phyloP scores from a whole-genome alignment of 2,888 invertebrate genomes.

The Holacanthella duospinosa region DNA sequence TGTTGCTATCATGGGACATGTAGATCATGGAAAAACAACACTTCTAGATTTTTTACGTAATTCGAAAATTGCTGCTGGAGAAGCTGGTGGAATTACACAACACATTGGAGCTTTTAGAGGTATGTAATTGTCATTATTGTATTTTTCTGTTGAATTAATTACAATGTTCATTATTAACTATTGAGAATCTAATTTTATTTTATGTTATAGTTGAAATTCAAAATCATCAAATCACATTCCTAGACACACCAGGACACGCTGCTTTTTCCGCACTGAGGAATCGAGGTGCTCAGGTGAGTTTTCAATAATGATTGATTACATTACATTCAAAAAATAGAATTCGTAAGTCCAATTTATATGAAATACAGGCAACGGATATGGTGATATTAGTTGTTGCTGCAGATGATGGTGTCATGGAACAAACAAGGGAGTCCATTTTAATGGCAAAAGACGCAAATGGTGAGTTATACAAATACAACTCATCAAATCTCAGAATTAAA shows the following conservation, averaged over 20 bases:
- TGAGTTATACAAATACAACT: constrained; percentile 37
- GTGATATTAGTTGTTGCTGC: constrained; percentile 94
- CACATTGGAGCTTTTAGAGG: constrained; percentile 97
- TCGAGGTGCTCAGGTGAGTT: constrained; percentile 70
- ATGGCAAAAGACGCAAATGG: constrained; percentile 70
- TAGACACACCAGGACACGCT: constrained; percentile 98
- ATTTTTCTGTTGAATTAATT: not conserved
- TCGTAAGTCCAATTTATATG: not conserved
- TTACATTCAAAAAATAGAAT: not conserved
- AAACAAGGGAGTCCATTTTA: constrained; percentile 81
- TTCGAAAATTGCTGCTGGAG: constrained; percentile 73
- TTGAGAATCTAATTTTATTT: constrained; percentile 12
- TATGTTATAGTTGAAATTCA: constrained; percentile 50
- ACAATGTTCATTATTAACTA: not conserved
- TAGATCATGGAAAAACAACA: constrained; percentile 94
- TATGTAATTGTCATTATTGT: too few species aligned
- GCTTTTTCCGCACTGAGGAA: constrained; percentile 90
- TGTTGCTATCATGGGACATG: constrained; percentile 98
- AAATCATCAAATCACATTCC: constrained; percentile 74
- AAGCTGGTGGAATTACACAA: constrained; percentile 98
- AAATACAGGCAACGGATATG: constrained; percentile 61
- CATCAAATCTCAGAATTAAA: not conserved
- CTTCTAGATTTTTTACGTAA: constrained; percentile 77
- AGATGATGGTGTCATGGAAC: constrained; percentile 98
- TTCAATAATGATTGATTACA: not conserved